These are phyloP conservation scores for Cherax quadricarinatus DNA, from an alignment of 1,140 invertebrate genomes.

Conservation along the genomic window DNA sequence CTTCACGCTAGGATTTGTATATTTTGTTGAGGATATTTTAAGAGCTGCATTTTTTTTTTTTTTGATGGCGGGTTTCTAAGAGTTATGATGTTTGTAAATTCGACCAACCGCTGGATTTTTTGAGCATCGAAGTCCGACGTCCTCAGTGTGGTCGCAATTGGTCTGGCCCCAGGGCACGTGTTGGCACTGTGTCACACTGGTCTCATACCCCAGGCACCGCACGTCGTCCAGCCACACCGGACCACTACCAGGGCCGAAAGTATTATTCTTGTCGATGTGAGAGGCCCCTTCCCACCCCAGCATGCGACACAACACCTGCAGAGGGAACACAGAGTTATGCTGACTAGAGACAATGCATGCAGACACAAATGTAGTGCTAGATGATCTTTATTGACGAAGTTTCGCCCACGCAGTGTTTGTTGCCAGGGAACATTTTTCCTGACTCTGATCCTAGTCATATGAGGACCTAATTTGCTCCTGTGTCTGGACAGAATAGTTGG, in stretches of 20 bases:
- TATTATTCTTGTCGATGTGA: conserved; percentile 75
- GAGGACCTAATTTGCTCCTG: no score
- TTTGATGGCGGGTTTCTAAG: no score
- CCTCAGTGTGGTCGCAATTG: conserved; percentile 86
- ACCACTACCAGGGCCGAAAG: conserved; percentile 79
- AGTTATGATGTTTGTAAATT: no score
- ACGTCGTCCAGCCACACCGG: conserved; percentile 87
- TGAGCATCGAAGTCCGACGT: conserved; percentile 83
- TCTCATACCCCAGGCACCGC: conserved; percentile 84
- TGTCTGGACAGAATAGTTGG: no score
- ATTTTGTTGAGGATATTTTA: no score
- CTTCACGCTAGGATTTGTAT: no score
- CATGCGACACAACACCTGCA: conserved; percentile 80
- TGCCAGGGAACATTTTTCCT: no score
- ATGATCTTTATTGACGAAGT: no score
- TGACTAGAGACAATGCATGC: not conserved
- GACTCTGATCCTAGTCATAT: no score
- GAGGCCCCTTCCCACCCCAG: conserved; percentile 81
- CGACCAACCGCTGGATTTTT: not conserved
- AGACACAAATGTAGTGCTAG: not conserved
- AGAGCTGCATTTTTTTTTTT: no score
- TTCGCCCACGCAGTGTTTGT: no score
- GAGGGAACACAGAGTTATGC: not conserved
- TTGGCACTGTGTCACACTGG: conserved; percentile 81
- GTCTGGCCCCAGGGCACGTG: conserved; percentile 83